These are phyloP conservation scores for Andrena hattorfiana DNA, from an alignment of 2,888 invertebrate genomes.

Conservation along the genomic window DNA sequence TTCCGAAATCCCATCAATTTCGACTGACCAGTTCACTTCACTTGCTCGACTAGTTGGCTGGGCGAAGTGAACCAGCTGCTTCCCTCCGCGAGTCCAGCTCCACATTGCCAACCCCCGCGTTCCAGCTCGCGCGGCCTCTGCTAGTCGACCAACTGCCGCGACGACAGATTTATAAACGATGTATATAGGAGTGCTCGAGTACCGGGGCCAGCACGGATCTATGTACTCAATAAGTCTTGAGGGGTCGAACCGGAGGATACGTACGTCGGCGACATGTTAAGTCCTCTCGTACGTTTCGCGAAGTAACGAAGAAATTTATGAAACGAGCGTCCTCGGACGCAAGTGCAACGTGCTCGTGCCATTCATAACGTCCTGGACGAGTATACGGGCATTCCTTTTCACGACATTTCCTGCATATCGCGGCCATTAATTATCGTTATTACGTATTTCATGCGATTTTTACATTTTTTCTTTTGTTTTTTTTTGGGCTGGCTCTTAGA, in stretches of 20 bases:
- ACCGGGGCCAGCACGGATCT: constrained; percentile 66
- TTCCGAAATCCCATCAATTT: constrained; percentile 22
- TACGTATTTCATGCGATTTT: constrained; percentile 44
- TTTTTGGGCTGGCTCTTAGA: background rate
- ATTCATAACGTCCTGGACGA: constrained; percentile 31
- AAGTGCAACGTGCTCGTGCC: constrained; percentile 20
- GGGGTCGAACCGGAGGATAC: constrained; percentile 68
- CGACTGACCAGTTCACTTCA: constrained; percentile 36
- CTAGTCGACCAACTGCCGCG: constrained; percentile 27
- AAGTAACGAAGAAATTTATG: constrained; percentile 76
- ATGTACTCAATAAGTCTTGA: constrained; percentile 73
- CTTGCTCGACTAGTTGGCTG: background rate
- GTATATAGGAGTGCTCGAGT: constrained; percentile 55
- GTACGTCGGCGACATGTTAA: constrained; percentile 70
- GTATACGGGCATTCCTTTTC: constrained; percentile 32
- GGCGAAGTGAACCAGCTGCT: constrained; percentile 17
- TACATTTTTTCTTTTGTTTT: background rate
- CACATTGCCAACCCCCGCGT: constrained; percentile 27
- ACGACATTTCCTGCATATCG: constrained; percentile 58
- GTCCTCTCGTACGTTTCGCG: constrained; percentile 64
- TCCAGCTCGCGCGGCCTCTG: constrained; percentile 20
- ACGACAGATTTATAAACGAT: constrained; percentile 74
- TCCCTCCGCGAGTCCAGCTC: constrained; percentile 40
- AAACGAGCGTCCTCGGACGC: constrained; percentile 56
- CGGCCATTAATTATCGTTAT: constrained; percentile 53